Evolutionary conservation across 2,888 invertebrate genomes (phyloP), one percentile per base, ranked within the genome.

Genomic region (Epistrophella euchroma): DNA sequence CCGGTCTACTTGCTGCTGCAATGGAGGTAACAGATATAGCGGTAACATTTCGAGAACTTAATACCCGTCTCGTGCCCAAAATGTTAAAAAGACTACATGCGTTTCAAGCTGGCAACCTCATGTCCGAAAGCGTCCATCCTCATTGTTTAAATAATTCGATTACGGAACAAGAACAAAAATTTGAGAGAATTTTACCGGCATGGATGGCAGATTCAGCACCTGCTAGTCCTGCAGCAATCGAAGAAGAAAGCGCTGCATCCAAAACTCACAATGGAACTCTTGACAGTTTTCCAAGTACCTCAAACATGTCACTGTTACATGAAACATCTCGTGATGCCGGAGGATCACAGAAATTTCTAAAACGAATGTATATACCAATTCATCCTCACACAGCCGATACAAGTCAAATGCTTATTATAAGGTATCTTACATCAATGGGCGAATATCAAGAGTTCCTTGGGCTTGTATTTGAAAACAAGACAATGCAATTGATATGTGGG

Each of bases 11-110:
- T 32, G 98, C 98, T 0, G 97, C 98, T 13, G 98, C 98, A 0
- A 98, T 99, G 98, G 99, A 99, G 92, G 96, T 98, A 4, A 97
- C 97, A 89, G 99, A 99, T 89, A 97, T 98, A 79, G 98, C 98
- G 0, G 96, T 97, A 4, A 96, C 96, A 90, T 93, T 89, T 93
- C 96, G 97, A 88, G 98, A 98, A 88, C 94, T 96, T 89, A 98
- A 98, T 90, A 95, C 96, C 62, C 95, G 95, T 90, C 93, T 98
- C 90, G 97, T 99, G 72, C 98, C 98, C 15, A 93, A 97, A 62
- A 96, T 98, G 95, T 93, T 99, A 71, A 95, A 96, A 91, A 94
- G 98, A 89, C 94, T 99, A 82, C 96, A 96, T 89, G 94, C 95
- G 75, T 92, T 98, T 43, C 95, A 96, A 90, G 90, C 91, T 2